A percentile compares a stretch with the other conserved stretches of the same genome.
These are phyloP conservation scores for Disparrhopalites patrizii DNA, from an alignment of 2,888 invertebrate genomes.

Conservation along the genomic window DNA sequence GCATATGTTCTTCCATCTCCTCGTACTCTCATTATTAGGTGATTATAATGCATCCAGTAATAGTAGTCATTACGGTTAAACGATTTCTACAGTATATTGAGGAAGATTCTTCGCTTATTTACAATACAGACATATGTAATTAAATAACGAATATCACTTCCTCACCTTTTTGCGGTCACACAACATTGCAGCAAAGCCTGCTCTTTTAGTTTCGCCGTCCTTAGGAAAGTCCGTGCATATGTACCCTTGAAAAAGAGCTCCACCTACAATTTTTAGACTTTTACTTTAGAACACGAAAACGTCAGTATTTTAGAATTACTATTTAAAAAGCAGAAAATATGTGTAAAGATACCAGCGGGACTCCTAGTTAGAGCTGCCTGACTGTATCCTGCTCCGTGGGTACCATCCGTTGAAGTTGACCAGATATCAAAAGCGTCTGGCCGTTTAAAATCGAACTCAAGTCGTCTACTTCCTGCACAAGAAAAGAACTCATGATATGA, in stretches of 20 bases:
- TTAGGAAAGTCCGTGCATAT: slow-evolving; percentile 67
- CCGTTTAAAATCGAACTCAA: slow-evolving; percentile 63
- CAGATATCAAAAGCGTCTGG: slow-evolving; percentile 64
- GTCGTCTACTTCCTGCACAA: background rate
- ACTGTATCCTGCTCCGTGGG: slow-evolving; percentile 75
- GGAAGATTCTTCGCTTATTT: background rate
- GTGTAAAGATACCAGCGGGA: slow-evolving; percentile 53
- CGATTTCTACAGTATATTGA: slow-evolving; percentile 62
- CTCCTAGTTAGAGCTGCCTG: slow-evolving; percentile 63
- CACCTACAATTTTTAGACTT: slow-evolving; percentile 51
- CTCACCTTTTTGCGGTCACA: slow-evolving; percentile 64
- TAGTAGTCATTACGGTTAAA: slow-evolving; percentile 67
- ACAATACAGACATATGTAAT: background rate
- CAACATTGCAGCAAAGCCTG: slow-evolving; percentile 79
- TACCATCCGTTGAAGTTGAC: slow-evolving; percentile 71
- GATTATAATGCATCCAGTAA: slow-evolving; percentile 75
- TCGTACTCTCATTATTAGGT: slow-evolving; percentile 70
- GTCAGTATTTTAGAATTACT: background rate
- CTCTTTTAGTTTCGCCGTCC: slow-evolving; percentile 70
- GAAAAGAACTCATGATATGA: no score
- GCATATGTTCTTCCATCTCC: slow-evolving; percentile 93
- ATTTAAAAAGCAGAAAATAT: slow-evolving; percentile 42
- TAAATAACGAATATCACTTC: slow-evolving; percentile 23
- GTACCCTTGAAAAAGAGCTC: slow-evolving; percentile 68
- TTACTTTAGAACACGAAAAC: background rate